Base-by-base conservation (phyloP, 2,797 vertebrate genomes). In the Rhinella marina region DNA sequence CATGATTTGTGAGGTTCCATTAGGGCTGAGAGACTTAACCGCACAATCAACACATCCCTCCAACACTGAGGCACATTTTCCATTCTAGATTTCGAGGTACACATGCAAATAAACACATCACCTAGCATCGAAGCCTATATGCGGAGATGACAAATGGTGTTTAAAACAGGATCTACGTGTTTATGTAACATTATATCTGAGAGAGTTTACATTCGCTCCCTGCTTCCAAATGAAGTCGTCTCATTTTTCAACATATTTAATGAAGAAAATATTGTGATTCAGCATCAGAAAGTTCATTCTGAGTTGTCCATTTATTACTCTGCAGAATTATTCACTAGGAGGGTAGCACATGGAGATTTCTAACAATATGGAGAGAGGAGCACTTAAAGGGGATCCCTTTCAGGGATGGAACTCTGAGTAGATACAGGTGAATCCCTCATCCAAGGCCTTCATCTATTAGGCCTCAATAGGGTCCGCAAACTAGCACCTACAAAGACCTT, bases 131-230 rank as follows among this genome's bases (percentile, higher is more conserved):
- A 88, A 84, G 77, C 61, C 70, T 64, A 72, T 88, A 79, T 68
- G 81, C n/a, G 27, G 56, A 62, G 64, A 84, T 84, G 68, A 86
- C 32, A 87, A 88, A 91, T 90, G 75, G 64, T 90, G 87, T 90
- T 90, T 88, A 59, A 88, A 85, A 87, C 88, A 85, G 64, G 86
- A 89, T 70, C 83, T 86, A 79, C 29, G 54, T 88, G 80, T 85
- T 88, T 84, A 81, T 85, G 87, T 85, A 88, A 88, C 75, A 78
- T 66, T 84, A 88, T 84, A 88, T 54, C 82, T 73, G 54, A 32
- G 41, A 79, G 23, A 23, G n/a, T 29, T 50, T 57, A 48, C 82
- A 81, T 66, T 48, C 82, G 32, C 81, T 19, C 57, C 32, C 27
- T 19, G 68, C 25, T 70, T 84, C 27, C 78, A 85, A 52, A 50